Percentiles rank a stretch among this genome's conserved stretches.
phyloP scores from a whole-genome alignment of 2,888 invertebrate species.

The Hirtodrosophila cameraria region DNA sequence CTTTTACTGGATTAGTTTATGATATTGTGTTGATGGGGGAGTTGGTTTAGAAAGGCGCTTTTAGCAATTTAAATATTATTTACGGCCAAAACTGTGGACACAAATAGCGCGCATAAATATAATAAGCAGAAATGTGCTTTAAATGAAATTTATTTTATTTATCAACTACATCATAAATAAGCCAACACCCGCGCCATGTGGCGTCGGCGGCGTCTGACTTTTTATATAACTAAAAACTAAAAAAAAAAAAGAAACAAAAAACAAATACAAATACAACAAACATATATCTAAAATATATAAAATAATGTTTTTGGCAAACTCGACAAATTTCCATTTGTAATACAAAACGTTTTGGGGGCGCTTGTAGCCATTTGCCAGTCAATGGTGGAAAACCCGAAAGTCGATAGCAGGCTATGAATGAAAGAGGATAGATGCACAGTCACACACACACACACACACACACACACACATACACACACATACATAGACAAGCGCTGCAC shows the following conservation, averaged over 20 bases:
- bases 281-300: conserved; percentile 28
- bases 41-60: too few relatives aligned
- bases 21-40: too few relatives aligned
- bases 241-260: neutral
- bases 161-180: conserved; percentile 73
- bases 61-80: conserved; percentile 46
- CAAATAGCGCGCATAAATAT: conserved; percentile 60
- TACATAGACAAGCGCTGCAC: neutral
- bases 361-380: conserved; percentile 60
- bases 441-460: neutral
- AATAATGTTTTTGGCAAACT: conserved; percentile 66
- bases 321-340: conserved; percentile 75
- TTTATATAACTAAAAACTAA: neutral
- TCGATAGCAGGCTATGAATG: conserved; percentile 52
- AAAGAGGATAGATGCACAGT: conserved; percentile 20
- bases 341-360: conserved; percentile 71
- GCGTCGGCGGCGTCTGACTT: conserved; percentile 39
- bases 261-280: conserved; percentile 6
- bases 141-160: conserved; percentile 78
- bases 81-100: conserved; percentile 33
- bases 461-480: neutral
- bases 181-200: conserved; percentile 59
- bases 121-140: conserved; percentile 55
- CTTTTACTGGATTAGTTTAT: neutral
- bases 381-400: conserved; percentile 56